A percentile compares a stretch with the other conserved stretches of the same genome.
phyloP scores from a whole-genome alignment of 1,140 invertebrate genomes.

The Chlorops oryzae region DNA sequence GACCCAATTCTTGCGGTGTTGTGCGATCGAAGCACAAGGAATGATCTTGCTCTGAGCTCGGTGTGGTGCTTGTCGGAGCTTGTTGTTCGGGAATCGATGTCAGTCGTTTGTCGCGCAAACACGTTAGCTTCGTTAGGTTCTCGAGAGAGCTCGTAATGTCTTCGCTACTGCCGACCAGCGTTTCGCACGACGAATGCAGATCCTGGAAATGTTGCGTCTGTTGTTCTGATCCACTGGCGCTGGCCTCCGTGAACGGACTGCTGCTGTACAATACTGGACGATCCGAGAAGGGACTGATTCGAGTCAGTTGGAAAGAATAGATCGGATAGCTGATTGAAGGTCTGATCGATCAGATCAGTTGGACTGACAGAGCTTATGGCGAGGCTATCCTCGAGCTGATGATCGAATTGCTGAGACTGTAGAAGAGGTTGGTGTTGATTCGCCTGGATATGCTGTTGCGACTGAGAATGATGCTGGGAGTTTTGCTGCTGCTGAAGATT shows the following conservation, averaged over 20 bases:
- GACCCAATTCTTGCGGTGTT: constrained; percentile 21
- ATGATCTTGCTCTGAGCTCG: constrained; percentile 29
- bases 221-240: neutral
- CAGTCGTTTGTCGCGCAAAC: constrained; percentile 43
- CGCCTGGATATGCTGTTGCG: constrained; percentile 16
- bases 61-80: constrained; percentile 40
- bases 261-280: constrained; percentile 25
- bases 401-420: constrained; percentile 24
- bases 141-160: constrained; percentile 41
- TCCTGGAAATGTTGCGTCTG: constrained; percentile 22
- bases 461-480: constrained; percentile 21
- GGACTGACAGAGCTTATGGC: constrained; percentile 35
- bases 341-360: constrained; percentile 31
- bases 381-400: constrained; percentile 39
- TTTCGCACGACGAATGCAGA: constrained; percentile 20
- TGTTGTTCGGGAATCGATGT: constrained; percentile 48
- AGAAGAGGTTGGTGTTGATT: constrained; percentile 19
- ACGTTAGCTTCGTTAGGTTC: constrained; percentile 45
- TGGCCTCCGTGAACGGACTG: constrained; percentile 24
- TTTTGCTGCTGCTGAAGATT: constrained; percentile 12
- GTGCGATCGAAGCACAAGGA: constrained; percentile 23
- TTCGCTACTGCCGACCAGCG: constrained; percentile 26
- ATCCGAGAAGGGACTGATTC: constrained; percentile 40
- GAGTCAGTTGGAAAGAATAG: constrained; percentile 43
- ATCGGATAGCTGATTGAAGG: constrained; percentile 29